Conservation (phyloP, 2,797 vertebrate genomes). For the Poecilia wingei region DNA sequence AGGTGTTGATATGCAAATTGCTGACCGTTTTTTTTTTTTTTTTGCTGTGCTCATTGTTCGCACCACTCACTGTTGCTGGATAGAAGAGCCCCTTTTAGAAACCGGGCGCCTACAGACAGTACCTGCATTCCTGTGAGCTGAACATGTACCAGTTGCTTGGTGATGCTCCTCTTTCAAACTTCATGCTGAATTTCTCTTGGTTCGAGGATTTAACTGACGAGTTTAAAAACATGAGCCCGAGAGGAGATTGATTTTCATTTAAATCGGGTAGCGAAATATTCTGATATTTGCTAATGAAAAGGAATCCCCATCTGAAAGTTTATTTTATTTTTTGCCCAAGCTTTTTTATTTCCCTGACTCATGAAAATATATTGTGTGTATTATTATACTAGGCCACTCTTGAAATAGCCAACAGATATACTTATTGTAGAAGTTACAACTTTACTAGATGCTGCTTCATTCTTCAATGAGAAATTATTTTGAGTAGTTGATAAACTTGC, state of each 20-base stretch:
- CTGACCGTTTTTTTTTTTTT: slow-evolving; percentile 32
- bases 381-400: slow-evolving; percentile 57
- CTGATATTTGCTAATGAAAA: slow-evolving; percentile 47
- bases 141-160: slow-evolving; percentile 37
- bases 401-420: slow-evolving; percentile 61
- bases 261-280: slow-evolving; percentile 31
- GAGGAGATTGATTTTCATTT: slow-evolving; percentile 57
- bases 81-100: slow-evolving; percentile 55
- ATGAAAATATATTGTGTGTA: slow-evolving; percentile 63
- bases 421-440: slow-evolving; percentile 29
- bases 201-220: slow-evolving; percentile 54
- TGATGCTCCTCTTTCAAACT: slow-evolving; percentile 20
- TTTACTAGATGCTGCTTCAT: slow-evolving; percentile 23
- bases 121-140: slow-evolving; percentile 23
- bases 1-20: slow-evolving; percentile 60
- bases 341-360: slow-evolving; percentile 56
- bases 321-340: background rate
- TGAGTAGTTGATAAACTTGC: background rate
- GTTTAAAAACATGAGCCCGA: slow-evolving; percentile 41
- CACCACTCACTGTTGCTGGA: slow-evolving; percentile 38
- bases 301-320: slow-evolving; percentile 29
- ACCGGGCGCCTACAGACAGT: slow-evolving; percentile 18
- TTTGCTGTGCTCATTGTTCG: slow-evolving; percentile 50
- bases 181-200: slow-evolving; percentile 15
- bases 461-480: slow-evolving; percentile 12